Evolutionary conservation across 2,797 vertebrate genomes (phyloP), one percentile per base, ranked within the genome.

Genomic region (Falco columbarius): DNA sequence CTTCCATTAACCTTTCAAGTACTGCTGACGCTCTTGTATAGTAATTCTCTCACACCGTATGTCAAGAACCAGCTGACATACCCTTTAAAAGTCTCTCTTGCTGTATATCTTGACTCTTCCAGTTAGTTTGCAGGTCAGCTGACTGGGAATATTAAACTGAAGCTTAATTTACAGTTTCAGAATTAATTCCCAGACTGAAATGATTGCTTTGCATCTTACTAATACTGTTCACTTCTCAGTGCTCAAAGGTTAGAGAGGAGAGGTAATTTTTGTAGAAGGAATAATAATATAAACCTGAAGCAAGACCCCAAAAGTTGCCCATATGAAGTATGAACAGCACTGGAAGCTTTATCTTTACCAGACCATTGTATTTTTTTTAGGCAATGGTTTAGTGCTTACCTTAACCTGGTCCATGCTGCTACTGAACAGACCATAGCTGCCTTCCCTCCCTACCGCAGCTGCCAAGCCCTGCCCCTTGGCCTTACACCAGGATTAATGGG

Each of bases 1-100:
- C 54, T 96, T 95, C 81, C 62, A 96, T 97, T 97, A 97, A 97
- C 96, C 93, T 97, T 97, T 94, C 12, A 14, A 83, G 58, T 84
- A 80, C 75, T 89, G 46, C 80, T 68, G 80, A 86, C 75, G 89
- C n/a, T 62, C 56, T 80, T 88, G 36, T 75, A 79, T 63, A 73
- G 82, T 58, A 93, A 90, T 92, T 83, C 70, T 62, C 82, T 84
- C 26, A 27, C 58, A 86, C 90, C 68, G 61, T 86, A 92, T 95
- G 88, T 93, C 93, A 96, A 95, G 70, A 96, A 86, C 59, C 71
- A 91, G 59, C 47, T 94, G 67, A 70, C 74, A 56, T 88, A 76
- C 86, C 44, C 58, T 94, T 96, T 93, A 70, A 59, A 84, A 87
- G 23, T 55, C 49, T 80, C 42, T 68, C 59, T 92, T 87, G 73